Base-by-base conservation (phyloP, 2,888 invertebrate species). In the Agriotes lineatus region DNA sequence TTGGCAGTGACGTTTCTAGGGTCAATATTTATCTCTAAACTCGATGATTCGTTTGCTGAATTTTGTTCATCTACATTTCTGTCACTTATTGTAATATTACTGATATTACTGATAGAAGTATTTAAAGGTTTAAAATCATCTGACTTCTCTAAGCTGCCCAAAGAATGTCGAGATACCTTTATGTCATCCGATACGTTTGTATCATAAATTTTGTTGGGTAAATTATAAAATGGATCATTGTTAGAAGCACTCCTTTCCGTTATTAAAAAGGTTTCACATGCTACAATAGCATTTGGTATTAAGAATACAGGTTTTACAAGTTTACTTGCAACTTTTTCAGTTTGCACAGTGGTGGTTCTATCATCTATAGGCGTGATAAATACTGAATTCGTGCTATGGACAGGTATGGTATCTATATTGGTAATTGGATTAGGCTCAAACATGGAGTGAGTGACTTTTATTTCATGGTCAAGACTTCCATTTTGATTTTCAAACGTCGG, bases 131-230 rank as follows among this genome's bases (percentile, higher is more conserved):
- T 89, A 69, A 56, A 33, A 20, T 52, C 86, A 30, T 89, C 88
- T 1, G 89, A 89, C 81, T 89, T 90, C 77, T 91, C 91, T 75
- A 90, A 82, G 73, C 88, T 89, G 39, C 89, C 90, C 69, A 89
- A 86, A 5, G 89, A 86, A 78, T 87, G 88, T 44, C 89, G 84
- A 0, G 89, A 89, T 10, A 90, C 88, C 83, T 90, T 90, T 67
- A 90, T 83, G 76, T 90, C 90, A 78, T 90, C 90, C 5, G 90
- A 88, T 69, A 89, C 85, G 71, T 90, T 90, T 0, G 88, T 89
- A 70, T 89, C 89, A 65, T 87, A 50, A 16, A 58, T 35, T 48
- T 44, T 58, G n/a, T 39, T 44, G 2, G 16, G 14, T 37, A 42
- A 7, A 6, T 56, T 52, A 30, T 70, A 70, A 48, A 35, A 57